Conservation (phyloP, 37 sponge, comb jelly and placozoan genomes). For the Chondrilla cf. caribensis region DNA sequence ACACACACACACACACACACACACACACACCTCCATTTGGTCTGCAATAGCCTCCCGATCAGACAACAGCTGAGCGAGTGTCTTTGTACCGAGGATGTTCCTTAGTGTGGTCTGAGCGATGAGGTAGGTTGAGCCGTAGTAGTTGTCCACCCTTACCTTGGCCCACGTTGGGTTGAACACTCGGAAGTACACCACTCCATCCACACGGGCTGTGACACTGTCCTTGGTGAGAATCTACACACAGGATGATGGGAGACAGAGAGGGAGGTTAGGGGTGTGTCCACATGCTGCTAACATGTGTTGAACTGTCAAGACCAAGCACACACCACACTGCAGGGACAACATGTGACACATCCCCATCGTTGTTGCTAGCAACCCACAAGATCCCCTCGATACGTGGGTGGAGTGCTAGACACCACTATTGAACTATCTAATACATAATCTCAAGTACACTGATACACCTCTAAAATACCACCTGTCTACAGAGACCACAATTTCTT, state of each 20-base stretch:
- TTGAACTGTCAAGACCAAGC: no score
- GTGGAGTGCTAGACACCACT: no score
- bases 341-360: background rate
- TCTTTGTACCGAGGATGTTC: conserved; percentile 87
- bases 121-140: conserved; percentile 58
- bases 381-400: no score
- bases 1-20: conserved; percentile 3
- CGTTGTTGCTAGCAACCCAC: background rate
- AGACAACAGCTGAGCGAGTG: conserved; percentile 77
- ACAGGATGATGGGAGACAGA: background rate
- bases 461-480: no score
- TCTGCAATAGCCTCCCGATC: conserved; percentile 83
- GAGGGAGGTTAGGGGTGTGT: conserved; percentile 2
- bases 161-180: conserved; percentile 65
- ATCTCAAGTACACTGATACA: no score
- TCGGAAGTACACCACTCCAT: conserved; percentile 94
- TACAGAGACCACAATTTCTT: no score
- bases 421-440: no score
- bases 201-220: conserved; percentile 85
- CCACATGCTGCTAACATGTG: no score
- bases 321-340: no score
- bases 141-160: conserved; percentile 78
- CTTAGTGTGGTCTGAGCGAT: conserved; percentile 93
- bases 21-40: conserved; percentile 52
- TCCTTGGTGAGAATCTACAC: conserved; percentile 86